phyloP scores from a whole-genome alignment of 2,797 vertebrate genomes.

The Platalea minor region DNA sequence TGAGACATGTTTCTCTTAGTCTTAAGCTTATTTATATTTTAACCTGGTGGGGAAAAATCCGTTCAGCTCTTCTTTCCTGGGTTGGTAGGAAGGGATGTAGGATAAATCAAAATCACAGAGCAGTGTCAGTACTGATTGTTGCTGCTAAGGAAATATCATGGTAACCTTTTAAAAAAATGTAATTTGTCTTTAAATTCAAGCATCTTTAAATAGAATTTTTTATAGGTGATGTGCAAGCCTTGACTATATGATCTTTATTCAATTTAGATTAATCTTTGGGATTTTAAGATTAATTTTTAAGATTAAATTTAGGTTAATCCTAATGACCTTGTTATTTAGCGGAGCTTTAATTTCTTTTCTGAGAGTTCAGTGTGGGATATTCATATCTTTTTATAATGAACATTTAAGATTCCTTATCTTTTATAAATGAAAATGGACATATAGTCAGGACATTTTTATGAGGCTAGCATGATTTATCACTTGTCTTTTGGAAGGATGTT shows the following conservation, averaged over 20 bases:
- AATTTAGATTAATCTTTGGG: not conserved
- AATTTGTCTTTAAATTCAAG: not conserved
- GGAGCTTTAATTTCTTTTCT: not conserved
- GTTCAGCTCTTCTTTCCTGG: not conserved
- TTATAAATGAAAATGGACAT: not conserved
- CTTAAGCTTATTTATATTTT: not conserved
- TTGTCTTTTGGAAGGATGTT: not conserved
- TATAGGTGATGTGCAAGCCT: not conserved
- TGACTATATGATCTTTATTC: not conserved
- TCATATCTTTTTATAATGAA: constrained; percentile 9
- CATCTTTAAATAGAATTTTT: not conserved
- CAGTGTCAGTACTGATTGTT: not conserved
- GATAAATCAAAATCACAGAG: not conserved
- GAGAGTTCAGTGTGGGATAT: not conserved
- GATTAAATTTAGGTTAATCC: constrained; percentile 11
- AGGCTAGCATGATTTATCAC: not conserved
- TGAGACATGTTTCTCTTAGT: not conserved
- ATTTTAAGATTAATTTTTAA: not conserved
- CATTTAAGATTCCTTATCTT: constrained; percentile 4
- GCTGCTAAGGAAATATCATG: not conserved
- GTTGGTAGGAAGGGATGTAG: not conserved
- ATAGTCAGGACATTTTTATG: not conserved
- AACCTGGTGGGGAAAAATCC: not conserved
- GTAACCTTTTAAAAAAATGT: not conserved
- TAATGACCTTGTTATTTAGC: not conserved